A percentile compares a stretch with the other conserved stretches of the same genome.
Conservation (phyloP, 2,797 vertebrate species). For the Cossypha polioptera region DNA sequence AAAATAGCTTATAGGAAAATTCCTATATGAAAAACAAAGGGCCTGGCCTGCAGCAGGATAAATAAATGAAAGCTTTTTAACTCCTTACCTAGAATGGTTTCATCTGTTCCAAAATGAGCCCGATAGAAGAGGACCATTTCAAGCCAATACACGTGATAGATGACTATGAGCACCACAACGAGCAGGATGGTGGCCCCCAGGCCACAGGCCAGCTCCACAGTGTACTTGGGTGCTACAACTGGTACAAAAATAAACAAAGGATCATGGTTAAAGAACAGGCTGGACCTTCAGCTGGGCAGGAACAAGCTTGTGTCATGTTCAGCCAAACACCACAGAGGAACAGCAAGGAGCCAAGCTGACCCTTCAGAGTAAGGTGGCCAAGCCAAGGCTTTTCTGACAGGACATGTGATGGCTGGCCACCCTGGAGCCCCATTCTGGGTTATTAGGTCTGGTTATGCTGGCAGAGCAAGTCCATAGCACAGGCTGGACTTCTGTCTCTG, state of each 20-base stretch:
- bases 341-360: not conserved
- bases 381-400: not conserved
- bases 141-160: conserved; percentile 93
- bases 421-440: not conserved
- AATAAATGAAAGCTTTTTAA: not conserved
- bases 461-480: not conserved
- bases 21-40: not conserved
- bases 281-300: not conserved
- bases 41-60: not conserved
- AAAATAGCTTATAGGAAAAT: not conserved
- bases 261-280: not conserved
- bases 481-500: not conserved
- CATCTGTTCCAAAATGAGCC: conserved; percentile 92
- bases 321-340: not conserved
- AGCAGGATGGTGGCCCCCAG: conserved; percentile 85
- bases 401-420: not conserved
- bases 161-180: conserved; percentile 83
- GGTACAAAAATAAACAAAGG: not conserved
- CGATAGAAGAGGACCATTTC: conserved; percentile 94
- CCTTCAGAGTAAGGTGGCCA: not conserved
- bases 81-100: conserved; percentile 86
- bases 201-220: conserved; percentile 87
- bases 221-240: conserved; percentile 78
- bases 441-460: not conserved
- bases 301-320: not conserved